Conservation (phyloP, 2,113 vertebrate species). For the Hemicordylus capensis region DNA sequence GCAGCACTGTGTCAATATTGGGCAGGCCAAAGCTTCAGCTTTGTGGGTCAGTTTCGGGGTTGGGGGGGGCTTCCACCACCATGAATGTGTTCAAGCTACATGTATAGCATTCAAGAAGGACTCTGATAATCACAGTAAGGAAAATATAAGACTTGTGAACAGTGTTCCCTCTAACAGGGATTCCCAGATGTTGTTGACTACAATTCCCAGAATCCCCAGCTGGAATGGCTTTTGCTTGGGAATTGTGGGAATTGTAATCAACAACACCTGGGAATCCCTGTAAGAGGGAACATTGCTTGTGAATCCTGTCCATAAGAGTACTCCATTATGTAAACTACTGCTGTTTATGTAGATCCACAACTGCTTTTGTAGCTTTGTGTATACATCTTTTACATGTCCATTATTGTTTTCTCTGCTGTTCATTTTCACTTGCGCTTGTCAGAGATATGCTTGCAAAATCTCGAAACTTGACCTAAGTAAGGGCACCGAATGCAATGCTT, state of each 20-base stretch:
- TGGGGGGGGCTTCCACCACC: not conserved
- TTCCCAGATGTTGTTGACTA: no score
- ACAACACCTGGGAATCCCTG: no score
- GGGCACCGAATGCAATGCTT: conserved; percentile 15
- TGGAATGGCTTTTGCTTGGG: no score
- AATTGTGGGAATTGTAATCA: no score
- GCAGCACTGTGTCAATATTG: no score
- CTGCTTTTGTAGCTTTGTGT: not conserved
- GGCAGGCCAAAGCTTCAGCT: not conserved
- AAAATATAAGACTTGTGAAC: not conserved
- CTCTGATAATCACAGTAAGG: not conserved
- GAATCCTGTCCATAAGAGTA: no score
- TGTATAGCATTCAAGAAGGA: not conserved
- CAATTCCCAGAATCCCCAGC: no score
- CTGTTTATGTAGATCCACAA: not conserved
- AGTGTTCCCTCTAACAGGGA: no score
- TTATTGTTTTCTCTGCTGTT: not conserved
- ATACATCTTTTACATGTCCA: not conserved
- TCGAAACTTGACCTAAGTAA: conserved; percentile 27
- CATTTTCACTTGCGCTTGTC: not conserved
- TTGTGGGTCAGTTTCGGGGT: not conserved
- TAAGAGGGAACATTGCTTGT: no score
- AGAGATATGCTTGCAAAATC: conserved; percentile 15
- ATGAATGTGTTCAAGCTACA: not conserved
- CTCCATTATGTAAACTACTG: not conserved